A percentile compares a stretch with the other conserved stretches of the same genome.
Conservation (phyloP, 2,888 invertebrate genomes). For the Hydrotaea diabolus region DNA sequence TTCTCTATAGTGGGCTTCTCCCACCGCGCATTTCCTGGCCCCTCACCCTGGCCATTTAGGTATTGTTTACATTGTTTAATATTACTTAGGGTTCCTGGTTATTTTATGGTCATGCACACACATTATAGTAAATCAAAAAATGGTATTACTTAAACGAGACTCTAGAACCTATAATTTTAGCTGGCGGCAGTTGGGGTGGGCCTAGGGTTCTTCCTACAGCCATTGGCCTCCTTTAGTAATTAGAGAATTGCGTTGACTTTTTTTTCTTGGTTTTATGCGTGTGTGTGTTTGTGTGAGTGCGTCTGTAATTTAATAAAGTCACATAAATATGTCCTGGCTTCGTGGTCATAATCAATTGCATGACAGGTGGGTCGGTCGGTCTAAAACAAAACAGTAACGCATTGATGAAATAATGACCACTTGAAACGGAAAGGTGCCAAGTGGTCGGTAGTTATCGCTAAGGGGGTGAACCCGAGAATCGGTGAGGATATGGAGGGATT, state of each 20-base stretch:
- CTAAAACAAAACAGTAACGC: not conserved
- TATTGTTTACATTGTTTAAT: conserved; percentile 9
- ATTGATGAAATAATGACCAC: not conserved
- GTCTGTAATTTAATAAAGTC: not conserved
- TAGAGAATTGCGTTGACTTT: conserved; percentile 3
- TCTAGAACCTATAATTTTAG: not conserved
- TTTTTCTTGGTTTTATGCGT: too few relatives aligned
- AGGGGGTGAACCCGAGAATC: too few relatives aligned
- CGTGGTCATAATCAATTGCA: not conserved
- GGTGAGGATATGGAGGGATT: too few relatives aligned
- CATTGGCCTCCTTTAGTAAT: not conserved
- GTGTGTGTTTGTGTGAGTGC: not conserved
- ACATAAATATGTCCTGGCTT: not conserved
- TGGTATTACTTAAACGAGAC: conserved; percentile 11
- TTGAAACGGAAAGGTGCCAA: not conserved
- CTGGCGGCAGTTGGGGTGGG: not conserved
- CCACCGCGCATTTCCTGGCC: not conserved
- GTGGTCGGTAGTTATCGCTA: too few relatives aligned
- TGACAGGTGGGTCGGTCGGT: not conserved
- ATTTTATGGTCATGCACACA: conserved; percentile 6
- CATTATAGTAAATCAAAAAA: conserved; percentile 36
- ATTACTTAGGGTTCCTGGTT: not conserved
- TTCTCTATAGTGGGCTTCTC: not conserved
- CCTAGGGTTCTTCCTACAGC: not conserved
- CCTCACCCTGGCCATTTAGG: not conserved